Percentiles rank a stretch among this genome's conserved stretches.
phyloP scores from a whole-genome alignment of 2,888 invertebrate species.

The Euzetes globulus region DNA sequence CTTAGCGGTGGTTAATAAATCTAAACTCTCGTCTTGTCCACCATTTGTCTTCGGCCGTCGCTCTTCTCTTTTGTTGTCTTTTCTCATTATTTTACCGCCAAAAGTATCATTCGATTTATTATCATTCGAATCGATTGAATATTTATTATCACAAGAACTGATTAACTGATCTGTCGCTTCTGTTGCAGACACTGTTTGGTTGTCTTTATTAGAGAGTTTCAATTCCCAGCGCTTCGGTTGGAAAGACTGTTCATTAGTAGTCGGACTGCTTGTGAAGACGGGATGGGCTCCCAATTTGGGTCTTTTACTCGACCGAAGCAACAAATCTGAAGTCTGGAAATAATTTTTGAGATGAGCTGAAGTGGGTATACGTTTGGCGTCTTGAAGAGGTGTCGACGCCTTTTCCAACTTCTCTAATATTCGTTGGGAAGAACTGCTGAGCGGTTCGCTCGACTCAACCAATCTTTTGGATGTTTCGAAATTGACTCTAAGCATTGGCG shows the following conservation, averaged over 20 bases:
- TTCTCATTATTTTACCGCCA: conserved; percentile 5
- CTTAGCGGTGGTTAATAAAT: background rate
- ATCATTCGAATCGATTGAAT: background rate
- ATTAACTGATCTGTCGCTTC: background rate
- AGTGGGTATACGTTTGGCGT: conserved; percentile 24
- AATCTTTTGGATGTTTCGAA: background rate
- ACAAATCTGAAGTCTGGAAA: conserved; percentile 28
- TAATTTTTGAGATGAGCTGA: conserved; percentile 4
- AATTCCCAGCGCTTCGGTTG: conserved; percentile 7
- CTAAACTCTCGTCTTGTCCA: background rate
- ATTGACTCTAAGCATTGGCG: background rate
- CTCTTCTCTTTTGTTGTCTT: background rate
- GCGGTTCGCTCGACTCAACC: conserved; percentile 39
- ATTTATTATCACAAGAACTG: conserved; percentile 18
- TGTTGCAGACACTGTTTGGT: background rate
- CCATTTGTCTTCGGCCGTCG: background rate
- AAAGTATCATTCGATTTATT: background rate
- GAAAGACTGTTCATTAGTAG: conserved; percentile 32
- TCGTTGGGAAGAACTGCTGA: conserved; percentile 67
- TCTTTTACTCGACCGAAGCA: conserved; percentile 47
- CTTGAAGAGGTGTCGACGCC: conserved; percentile 38
- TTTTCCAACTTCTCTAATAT: conserved; percentile 67
- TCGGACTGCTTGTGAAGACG: conserved; percentile 35
- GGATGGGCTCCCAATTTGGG: conserved; percentile 47
- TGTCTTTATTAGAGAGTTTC: background rate